These are phyloP conservation scores for Sitophilus oryzae DNA, from an alignment of 1,140 invertebrate species.

Conservation along the genomic window DNA sequence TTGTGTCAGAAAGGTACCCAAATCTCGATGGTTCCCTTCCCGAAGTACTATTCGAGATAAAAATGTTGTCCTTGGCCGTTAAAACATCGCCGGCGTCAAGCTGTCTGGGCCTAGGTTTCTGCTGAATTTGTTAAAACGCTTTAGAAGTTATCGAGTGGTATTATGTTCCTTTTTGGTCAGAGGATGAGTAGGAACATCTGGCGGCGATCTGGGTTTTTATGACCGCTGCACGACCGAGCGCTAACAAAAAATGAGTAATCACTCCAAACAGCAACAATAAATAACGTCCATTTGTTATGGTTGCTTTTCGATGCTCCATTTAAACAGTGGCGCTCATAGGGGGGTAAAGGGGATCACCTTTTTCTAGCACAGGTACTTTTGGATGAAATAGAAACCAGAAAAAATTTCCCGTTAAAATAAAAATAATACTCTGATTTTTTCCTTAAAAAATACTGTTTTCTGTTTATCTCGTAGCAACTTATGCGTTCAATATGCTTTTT, in stretches of 20 bases:
- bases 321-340: too few relatives aligned
- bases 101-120: slow-evolving; percentile 26
- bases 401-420: too few relatives aligned
- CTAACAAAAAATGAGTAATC: background rate
- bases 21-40: too few relatives aligned
- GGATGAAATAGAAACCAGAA: too few relatives aligned
- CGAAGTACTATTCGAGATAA: background rate
- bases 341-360: too few relatives aligned
- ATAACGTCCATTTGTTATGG: slow-evolving; percentile 5
- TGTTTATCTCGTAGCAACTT: too few relatives aligned
- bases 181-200: slow-evolving; percentile 3
- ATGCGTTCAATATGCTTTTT: too few relatives aligned
- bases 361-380: too few relatives aligned
- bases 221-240: background rate
- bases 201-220: background rate
- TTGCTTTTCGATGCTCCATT: slow-evolving; percentile 9
- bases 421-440: too few relatives aligned
- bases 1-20: too few relatives aligned
- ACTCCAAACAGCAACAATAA: slow-evolving; percentile 7
- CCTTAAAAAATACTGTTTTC: too few relatives aligned
- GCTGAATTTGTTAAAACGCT: slow-evolving; percentile 6
- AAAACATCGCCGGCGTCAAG: slow-evolving; percentile 28
- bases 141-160: background rate
- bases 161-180: background rate
- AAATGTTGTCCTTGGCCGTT: slow-evolving; percentile 6